Conservation (phyloP, 2,113 vertebrate genomes). For the Prinia subflava region DNA sequence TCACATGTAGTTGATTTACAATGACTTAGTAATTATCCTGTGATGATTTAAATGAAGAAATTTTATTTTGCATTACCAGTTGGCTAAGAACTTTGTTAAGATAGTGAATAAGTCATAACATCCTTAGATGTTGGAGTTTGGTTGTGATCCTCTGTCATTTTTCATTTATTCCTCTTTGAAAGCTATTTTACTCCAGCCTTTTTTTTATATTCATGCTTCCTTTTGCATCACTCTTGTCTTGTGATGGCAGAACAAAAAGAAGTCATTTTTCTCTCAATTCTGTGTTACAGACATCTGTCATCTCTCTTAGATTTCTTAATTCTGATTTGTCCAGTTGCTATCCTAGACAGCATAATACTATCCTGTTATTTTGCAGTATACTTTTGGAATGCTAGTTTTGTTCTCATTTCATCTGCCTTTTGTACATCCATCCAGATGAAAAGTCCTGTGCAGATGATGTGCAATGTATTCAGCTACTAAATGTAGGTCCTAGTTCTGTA, state of each 20-base stretch:
- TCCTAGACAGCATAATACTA: background rate
- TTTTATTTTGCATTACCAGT: background rate
- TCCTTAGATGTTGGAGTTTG: background rate
- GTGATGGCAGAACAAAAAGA: background rate
- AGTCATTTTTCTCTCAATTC: background rate
- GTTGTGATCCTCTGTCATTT: background rate
- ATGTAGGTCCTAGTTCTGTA: background rate
- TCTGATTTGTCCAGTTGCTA: background rate
- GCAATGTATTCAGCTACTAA: background rate
- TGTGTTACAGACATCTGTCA: background rate
- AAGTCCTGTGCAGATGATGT: background rate
- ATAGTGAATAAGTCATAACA: background rate
- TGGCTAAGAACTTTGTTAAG: background rate
- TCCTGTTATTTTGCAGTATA: background rate
- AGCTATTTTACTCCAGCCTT: background rate
- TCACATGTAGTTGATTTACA: background rate
- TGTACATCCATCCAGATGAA: background rate
- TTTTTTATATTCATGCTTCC: background rate
- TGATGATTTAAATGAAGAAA: background rate
- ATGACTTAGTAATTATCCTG: background rate
- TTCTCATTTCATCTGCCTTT: background rate
- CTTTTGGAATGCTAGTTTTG: background rate
- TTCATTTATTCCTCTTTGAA: background rate
- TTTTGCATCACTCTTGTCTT: background rate
- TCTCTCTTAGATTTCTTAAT: background rate